Evolutionary conservation across 2,113 vertebrate species (phyloP).

Genomic region (Symphodus melops): DNA sequence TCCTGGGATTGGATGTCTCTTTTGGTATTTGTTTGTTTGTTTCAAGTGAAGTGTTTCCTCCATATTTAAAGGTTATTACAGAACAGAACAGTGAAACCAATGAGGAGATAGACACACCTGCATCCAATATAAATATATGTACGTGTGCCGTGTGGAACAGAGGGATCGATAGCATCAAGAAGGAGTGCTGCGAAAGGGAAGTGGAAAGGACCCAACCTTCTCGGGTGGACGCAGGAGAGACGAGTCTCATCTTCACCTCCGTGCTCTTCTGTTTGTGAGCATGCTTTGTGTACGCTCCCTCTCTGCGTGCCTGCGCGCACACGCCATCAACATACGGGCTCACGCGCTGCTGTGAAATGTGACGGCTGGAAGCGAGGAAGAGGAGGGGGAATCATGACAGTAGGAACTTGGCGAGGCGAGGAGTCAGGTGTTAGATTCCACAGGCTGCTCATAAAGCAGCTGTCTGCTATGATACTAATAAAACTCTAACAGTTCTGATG

Average conservation of each 20-base stretch:
- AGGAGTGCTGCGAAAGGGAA: slow-evolving; percentile 19
- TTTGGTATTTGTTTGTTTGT: slow-evolving; percentile 32
- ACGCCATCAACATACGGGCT: slow-evolving; percentile 7
- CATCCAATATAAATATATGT: slow-evolving; percentile 4
- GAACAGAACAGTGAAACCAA: slow-evolving; percentile 24
- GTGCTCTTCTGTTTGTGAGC: slow-evolving; percentile 11
- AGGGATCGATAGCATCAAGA: slow-evolving; percentile 18
- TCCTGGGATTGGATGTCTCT: not conserved
- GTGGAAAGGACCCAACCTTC: slow-evolving; percentile 50
- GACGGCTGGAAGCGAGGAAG: slow-evolving; percentile 51
- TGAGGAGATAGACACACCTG: slow-evolving; percentile 5
- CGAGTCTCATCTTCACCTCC: slow-evolving; percentile 7
- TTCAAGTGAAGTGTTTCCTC: slow-evolving; percentile 19
- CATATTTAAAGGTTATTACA: not conserved
- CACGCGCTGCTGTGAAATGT: slow-evolving; percentile 65
- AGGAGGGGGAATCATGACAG: slow-evolving; percentile 18
- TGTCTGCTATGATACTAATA: too few relatives aligned
- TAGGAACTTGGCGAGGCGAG: slow-evolving; percentile 19
- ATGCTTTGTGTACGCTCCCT: slow-evolving; percentile 6
- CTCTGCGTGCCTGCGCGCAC: not conserved
- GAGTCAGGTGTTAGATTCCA: slow-evolving; percentile 67
- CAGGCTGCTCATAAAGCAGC: too few relatives aligned
- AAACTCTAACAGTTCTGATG: too few relatives aligned
- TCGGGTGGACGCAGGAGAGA: slow-evolving; percentile 34
- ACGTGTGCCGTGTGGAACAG: not conserved